A percentile compares a stretch with the other conserved stretches of the same genome.
Evolutionary conservation across 2,113 vertebrate species (phyloP).

Genomic region (Poeciliopsis occidentalis): DNA sequence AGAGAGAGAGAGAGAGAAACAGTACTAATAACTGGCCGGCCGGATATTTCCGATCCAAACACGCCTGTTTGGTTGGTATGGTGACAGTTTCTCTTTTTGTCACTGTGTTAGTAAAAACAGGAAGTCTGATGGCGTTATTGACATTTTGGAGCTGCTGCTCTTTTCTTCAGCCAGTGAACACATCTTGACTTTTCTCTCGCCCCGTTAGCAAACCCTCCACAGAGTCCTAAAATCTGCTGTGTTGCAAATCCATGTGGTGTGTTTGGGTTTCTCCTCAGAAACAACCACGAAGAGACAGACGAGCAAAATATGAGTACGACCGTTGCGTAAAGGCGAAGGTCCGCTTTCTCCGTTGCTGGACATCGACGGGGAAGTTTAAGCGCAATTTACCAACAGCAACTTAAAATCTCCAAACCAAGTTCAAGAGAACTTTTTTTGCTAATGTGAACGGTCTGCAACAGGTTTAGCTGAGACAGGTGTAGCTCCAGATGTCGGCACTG

Average conservation of each 20-base stretch:
- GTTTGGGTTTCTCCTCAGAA: conserved; percentile 15
- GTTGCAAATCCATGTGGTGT: conserved; percentile 17
- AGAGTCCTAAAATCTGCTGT: background rate
- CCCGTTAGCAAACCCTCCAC: conserved; percentile 7
- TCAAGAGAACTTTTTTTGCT: too few relatives aligned
- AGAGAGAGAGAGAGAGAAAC: background rate
- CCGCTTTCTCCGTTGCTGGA: too few relatives aligned
- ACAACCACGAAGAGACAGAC: conserved; percentile 20
- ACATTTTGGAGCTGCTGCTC: conserved; percentile 1
- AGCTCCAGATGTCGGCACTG: too few relatives aligned
- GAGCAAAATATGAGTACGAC: background rate
- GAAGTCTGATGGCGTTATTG: conserved; percentile 8
- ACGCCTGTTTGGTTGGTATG: background rate
- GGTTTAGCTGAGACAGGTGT: too few relatives aligned
- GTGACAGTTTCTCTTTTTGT: background rate
- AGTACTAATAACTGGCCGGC: background rate
- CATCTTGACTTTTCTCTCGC: conserved; percentile 15
- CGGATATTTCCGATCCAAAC: conserved; percentile 42
- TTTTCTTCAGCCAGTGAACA: conserved; percentile 1
- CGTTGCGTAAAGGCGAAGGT: too few relatives aligned
- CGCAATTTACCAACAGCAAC: too few relatives aligned
- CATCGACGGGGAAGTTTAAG: too few relatives aligned
- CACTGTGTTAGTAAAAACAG: background rate
- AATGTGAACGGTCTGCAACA: too few relatives aligned
- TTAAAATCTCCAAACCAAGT: too few relatives aligned